These are phyloP conservation scores for Tromatobia lineatoria DNA, from an alignment of 2,888 invertebrate genomes.

Conservation along the genomic window DNA sequence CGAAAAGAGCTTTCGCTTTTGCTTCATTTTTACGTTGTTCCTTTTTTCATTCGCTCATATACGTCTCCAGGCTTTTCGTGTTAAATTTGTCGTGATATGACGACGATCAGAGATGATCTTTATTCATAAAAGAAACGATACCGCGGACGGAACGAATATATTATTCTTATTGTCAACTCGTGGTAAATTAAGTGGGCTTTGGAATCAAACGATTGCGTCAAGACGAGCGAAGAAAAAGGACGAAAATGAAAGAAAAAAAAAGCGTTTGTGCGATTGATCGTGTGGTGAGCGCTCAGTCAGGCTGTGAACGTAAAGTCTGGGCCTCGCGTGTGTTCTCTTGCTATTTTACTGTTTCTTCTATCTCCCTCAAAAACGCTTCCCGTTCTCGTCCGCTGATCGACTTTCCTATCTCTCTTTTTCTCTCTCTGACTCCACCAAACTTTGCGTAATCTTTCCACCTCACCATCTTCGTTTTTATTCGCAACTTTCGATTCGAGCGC, in stretches of 20 bases:
- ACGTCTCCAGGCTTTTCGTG: neutral
- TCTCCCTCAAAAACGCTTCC: constrained; percentile 28
- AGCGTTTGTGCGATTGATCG: constrained; percentile 58
- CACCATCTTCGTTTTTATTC: constrained; percentile 36
- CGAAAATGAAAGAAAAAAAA: constrained; percentile 33
- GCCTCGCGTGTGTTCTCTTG: constrained; percentile 77
- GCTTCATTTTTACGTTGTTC: constrained; percentile 29
- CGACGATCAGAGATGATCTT: constrained; percentile 12
- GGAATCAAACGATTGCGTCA: constrained; percentile 41
- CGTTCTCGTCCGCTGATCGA: constrained; percentile 1
- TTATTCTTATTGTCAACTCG: constrained; percentile 18
- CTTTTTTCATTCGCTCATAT: neutral
- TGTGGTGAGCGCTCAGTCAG: constrained; percentile 82
- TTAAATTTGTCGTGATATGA: constrained; percentile 9
- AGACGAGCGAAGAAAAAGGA: constrained; percentile 36
- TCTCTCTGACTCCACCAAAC: constrained; percentile 3
- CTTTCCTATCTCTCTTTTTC: constrained; percentile 20
- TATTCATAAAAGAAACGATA: neutral
- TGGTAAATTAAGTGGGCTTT: constrained; percentile 25
- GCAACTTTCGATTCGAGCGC: constrained; percentile 17
- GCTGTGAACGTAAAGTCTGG: constrained; percentile 85
- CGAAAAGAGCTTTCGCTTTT: constrained; percentile 27
- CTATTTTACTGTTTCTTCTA: constrained; percentile 63
- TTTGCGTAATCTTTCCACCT: constrained; percentile 22
- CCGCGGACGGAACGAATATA: neutral